Conservation (phyloP, 1,140 invertebrate species). For the Lepidurus packardi region DNA sequence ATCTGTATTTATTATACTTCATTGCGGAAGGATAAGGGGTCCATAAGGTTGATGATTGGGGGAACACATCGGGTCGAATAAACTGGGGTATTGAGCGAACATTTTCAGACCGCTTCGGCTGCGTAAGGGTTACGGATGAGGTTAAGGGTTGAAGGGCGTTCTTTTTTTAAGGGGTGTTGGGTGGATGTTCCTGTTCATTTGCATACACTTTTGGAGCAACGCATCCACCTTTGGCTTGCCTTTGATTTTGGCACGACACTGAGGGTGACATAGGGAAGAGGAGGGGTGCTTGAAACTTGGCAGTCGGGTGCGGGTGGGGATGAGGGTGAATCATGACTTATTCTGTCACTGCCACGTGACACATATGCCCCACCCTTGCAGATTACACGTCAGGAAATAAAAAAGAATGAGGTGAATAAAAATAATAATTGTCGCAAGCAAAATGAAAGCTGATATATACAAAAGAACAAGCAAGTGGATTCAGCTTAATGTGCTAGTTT, state of each 20-base stretch:
- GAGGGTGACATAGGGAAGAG: background rate
- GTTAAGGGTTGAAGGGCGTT: background rate
- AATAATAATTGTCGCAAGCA: background rate
- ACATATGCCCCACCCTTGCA: slow-evolving; percentile 4
- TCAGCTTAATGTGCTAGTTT: no score
- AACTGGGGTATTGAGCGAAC: background rate
- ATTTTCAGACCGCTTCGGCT: background rate
- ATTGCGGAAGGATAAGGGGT: no score
- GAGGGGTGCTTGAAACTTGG: background rate
- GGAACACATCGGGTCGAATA: background rate
- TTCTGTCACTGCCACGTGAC: slow-evolving; percentile 13
- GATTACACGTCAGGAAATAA: background rate
- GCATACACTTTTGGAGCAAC: background rate
- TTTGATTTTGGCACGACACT: background rate
- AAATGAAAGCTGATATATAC: background rate
- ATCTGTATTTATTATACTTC: no score
- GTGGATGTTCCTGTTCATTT: background rate
- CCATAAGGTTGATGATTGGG: no score
- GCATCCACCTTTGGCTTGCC: background rate
- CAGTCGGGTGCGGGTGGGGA: background rate
- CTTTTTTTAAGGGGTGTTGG: background rate
- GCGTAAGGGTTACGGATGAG: background rate
- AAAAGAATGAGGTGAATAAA: background rate
- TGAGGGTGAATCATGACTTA: slow-evolving; percentile 6
- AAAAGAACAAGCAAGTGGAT: background rate